Evolutionary conservation across 2,888 invertebrate genomes (phyloP).

Genomic region (Ptychoptera contaminata): DNA sequence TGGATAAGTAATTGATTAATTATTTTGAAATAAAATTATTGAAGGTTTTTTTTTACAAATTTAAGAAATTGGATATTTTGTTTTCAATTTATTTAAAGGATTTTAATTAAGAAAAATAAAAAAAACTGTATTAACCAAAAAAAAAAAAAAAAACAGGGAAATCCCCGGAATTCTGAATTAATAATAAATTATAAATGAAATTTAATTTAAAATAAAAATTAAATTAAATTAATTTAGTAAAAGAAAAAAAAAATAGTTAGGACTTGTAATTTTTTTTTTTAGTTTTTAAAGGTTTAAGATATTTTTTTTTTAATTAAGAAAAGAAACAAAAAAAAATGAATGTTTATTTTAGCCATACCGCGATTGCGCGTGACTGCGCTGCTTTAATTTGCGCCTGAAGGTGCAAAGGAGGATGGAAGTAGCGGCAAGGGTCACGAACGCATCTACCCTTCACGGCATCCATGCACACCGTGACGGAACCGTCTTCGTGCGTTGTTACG

Average conservation of each 20-base stretch:
- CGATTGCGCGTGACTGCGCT: conserved; percentile 87
- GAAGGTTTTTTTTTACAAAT: no score
- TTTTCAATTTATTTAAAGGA: background rate
- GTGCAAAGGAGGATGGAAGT: conserved; percentile 99
- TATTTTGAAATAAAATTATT: no score
- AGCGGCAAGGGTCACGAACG: conserved; percentile 98
- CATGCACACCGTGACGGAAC: conserved; percentile 99
- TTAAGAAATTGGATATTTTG: no score
- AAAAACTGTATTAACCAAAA: no score
- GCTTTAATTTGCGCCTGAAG: conserved; percentile 97
- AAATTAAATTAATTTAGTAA: background rate
- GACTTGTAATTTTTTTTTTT: background rate
- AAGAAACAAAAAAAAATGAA: conserved; percentile 8
- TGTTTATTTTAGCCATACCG: conserved; percentile 43
- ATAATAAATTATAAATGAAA: background rate
- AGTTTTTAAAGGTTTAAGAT: background rate
- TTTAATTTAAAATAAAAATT: no score
- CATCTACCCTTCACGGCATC: conserved; percentile 98
- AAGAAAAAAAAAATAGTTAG: background rate
- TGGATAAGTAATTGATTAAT: no score
- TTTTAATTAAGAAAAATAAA: no score
- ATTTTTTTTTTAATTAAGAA: conserved; percentile 6
- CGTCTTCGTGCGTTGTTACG: conserved; percentile 93
- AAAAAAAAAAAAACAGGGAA: background rate
- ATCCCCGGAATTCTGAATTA: background rate